A percentile compares a stretch with the other conserved stretches of the same genome.
Evolutionary conservation across 2,797 vertebrate species (phyloP).

Genomic region (Triplophysa bombifrons): DNA sequence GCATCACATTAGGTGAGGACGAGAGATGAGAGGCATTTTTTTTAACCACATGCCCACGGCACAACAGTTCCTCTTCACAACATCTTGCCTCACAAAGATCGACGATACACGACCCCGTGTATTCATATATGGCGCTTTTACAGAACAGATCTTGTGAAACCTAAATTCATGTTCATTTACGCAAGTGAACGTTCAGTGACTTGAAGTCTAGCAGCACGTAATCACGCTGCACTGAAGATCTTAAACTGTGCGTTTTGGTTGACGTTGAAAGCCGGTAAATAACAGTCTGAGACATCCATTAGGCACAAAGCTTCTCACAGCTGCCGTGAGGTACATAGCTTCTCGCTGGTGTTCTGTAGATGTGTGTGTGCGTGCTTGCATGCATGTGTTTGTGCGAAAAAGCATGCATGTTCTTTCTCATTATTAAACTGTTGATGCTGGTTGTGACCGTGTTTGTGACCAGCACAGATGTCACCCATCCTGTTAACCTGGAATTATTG

Average conservation of each 20-base stretch:
- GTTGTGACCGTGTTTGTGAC: not conserved
- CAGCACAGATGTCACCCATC: constrained; percentile 5
- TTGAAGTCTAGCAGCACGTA: constrained; percentile 21
- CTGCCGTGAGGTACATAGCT: not conserved
- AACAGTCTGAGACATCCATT: constrained; percentile 19
- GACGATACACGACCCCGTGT: not conserved
- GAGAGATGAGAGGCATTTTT: constrained; percentile 48
- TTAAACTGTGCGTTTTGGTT: not conserved
- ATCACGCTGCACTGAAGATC: constrained; percentile 8
- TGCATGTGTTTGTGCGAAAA: not conserved
- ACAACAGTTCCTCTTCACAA: constrained; percentile 22
- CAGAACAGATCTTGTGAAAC: constrained; percentile 17
- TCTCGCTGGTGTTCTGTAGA: not conserved
- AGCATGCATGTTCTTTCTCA: not conserved
- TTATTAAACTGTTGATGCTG: not conserved
- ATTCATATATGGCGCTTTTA: constrained; percentile 8
- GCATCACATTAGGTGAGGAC: constrained; percentile 44
- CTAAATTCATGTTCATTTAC: constrained; percentile 14
- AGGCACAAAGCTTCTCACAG: not conserved
- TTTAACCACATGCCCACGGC: constrained; percentile 48
- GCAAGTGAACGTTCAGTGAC: not conserved
- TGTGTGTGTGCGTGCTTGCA: not conserved
- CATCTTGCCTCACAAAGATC: constrained; percentile 14
- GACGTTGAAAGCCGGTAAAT: constrained; percentile 33
- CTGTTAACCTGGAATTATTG: constrained; percentile 5